Evolutionary conservation across 2,113 vertebrate species (phyloP).

Genomic region (Lycaon pictus): DNA sequence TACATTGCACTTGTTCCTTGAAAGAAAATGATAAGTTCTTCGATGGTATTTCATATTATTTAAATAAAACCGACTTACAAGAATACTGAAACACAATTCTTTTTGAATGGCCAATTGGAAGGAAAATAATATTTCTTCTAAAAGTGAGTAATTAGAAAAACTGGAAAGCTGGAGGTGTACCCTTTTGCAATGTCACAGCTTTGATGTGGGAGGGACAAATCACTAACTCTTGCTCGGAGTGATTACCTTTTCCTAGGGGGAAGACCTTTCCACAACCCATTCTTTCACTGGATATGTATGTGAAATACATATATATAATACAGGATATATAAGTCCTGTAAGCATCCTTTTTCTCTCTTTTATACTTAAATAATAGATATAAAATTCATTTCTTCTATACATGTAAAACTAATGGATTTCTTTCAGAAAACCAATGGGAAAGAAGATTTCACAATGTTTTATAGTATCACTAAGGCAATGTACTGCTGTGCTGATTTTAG

Average conservation of each 20-base stretch:
- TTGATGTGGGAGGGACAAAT: neutral
- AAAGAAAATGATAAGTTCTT: neutral
- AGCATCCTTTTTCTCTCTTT: conserved; percentile 53
- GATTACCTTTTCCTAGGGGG: conserved; percentile 6
- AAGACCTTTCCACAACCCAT: conserved; percentile 35
- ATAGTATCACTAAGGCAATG: conserved; percentile 61
- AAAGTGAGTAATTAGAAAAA: conserved; percentile 16
- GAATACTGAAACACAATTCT: neutral
- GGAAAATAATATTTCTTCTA: conserved; percentile 6
- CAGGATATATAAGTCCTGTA: conserved; percentile 46
- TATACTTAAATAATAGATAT: conserved; percentile 61
- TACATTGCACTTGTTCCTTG: neutral
- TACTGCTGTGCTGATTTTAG: conserved; percentile 73
- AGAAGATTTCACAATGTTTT: conserved; percentile 72
- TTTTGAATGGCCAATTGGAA: conserved; percentile 30
- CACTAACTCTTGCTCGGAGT: neutral
- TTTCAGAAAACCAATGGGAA: conserved; percentile 64
- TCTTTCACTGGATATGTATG: conserved; percentile 54
- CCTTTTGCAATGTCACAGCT: neutral
- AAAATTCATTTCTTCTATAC: conserved; percentile 75
- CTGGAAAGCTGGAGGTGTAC: neutral
- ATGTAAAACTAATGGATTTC: conserved; percentile 73
- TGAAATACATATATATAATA: neutral
- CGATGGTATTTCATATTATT: neutral
- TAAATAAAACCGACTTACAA: conserved; percentile 28